Evolutionary conservation across 2,888 invertebrate genomes (phyloP), one percentile per base, ranked within the genome.

Genomic region (Meghimatium bilineatum): DNA sequence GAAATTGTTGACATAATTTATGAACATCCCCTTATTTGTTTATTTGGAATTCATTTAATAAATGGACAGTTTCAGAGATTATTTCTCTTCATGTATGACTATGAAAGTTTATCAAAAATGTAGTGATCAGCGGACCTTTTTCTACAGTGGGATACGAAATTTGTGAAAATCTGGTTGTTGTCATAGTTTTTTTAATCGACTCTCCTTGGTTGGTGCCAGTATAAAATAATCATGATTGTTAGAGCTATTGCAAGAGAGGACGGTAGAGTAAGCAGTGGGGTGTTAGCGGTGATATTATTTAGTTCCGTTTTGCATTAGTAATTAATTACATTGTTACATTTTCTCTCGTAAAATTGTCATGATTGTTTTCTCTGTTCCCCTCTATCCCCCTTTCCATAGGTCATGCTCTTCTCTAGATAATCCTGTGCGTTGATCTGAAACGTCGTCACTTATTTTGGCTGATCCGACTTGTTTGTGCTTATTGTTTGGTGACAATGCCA

Each of bases 41-140:
- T 90, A 90, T 89, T 88, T 87, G 87, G 88, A 88, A 84, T 88
- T 90, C 89, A 90, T 91, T 88, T 88, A 90, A 90, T 90, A 89
- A 86, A 88, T 87, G 89, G 86, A 87, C 89, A 85, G 86, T n/a
- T 87, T 87, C 87, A 87, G 86, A 87, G 89, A 88, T 89, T 89
- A 89, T 89, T 89, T 87, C 86, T 87, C 88, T 89, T 89, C 87
- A 89, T 89, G 89, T 89, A 88, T 10, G 34, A 63, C 44, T 26
- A 36, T 0, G 72, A 38, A 72, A 60, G 56, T 72, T 36, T 71
- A 12, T 56, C 71, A n/a, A 56, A 81, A 81, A 81, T 81, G 23
- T 72, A 81, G 74, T 81, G 74, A 74, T 74, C 74, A 74, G 74
- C 29, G 74, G 74, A 81, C 38, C 72, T 72, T 52, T 38, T 20